These are phyloP conservation scores for Euschistus heros DNA, from an alignment of 1,140 invertebrate genomes.

Conservation along the genomic window DNA sequence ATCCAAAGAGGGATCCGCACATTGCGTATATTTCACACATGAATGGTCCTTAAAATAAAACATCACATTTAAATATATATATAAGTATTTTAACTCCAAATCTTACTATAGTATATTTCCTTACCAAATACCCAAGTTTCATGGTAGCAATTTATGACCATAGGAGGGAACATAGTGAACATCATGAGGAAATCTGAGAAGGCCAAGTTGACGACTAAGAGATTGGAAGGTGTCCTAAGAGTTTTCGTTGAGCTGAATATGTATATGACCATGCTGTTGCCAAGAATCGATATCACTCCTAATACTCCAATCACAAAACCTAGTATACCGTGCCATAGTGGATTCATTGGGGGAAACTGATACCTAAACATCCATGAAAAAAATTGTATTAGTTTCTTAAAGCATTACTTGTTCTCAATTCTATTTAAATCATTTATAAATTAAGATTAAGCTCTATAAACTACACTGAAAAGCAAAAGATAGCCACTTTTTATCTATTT, in stretches of 20 bases:
- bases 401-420: not conserved
- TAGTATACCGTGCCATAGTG: conserved; percentile 65
- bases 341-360: conserved; percentile 64
- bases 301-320: conserved; percentile 62
- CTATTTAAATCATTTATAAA: not conserved
- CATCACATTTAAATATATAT: not conserved
- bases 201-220: conserved; percentile 74
- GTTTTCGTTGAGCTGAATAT: conserved; percentile 67
- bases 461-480: not conserved
- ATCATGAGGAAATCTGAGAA: conserved; percentile 84
- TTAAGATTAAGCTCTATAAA: not conserved
- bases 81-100: too few species aligned
- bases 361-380: conserved; percentile 34
- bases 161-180: conserved; percentile 67
- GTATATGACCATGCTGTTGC: conserved; percentile 78
- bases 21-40: conserved; percentile 73
- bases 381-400: not conserved
- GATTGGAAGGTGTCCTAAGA: conserved; percentile 70
- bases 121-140: conserved; percentile 75
- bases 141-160: conserved; percentile 76
- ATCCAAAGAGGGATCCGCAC: conserved; percentile 66
- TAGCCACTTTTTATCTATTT: not conserved
- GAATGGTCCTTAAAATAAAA: conserved; percentile 45
- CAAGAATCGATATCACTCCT: conserved; percentile 56
- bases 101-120: not conserved